Evolutionary conservation across 2,113 vertebrate genomes (phyloP), one percentile per base, ranked within the genome.

Genomic region (Monopterus albus): DNA sequence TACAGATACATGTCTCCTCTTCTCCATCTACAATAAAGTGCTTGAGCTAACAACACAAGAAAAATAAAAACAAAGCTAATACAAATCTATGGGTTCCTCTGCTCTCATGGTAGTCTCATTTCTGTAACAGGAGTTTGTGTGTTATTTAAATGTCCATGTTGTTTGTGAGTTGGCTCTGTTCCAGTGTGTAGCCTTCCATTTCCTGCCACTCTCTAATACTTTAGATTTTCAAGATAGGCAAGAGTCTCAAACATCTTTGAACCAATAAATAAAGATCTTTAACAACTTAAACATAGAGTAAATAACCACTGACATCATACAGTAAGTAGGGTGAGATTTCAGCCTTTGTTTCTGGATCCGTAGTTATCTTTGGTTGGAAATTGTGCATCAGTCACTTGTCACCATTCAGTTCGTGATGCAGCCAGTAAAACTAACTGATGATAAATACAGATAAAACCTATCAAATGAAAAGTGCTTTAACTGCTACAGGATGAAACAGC

Each of bases 291-390:
- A 79, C 57, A 84, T 62, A 78, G 47, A 84, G 79, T 75, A 82
- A 86, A 85, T 70, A 67, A 79, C 18, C 36, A 45, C 28, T 43
- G 43, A 81, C 28, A 57, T 62, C 40, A 51, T 25, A 59, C 2
- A 74, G 28, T 25, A 58, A 68, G 45, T 50, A 77, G 53, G n/a
- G 36, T 31, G n/a, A n/a, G n/a, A n/a, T 78, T 77, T 39, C 70
- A 61, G 23, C 35, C 69, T 45, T 65, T 31, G 46, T 68, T 76
- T 69, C 73, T 36, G 45, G 21, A 57, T 83, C 61, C 13, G 28
- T 59, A 62, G 47, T 88, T 64, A 76, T 94, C 93, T 94, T 94
- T 94, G 93, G 93, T 94, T 86, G 82, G 73, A 85, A 77, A 51
- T 55, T 82, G 79, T 84, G 69, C 82, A 75, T 80, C 78, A 59